These are phyloP conservation scores for Ciconia maguari DNA, from an alignment of 2,113 vertebrate genomes.

Conservation along the genomic window DNA sequence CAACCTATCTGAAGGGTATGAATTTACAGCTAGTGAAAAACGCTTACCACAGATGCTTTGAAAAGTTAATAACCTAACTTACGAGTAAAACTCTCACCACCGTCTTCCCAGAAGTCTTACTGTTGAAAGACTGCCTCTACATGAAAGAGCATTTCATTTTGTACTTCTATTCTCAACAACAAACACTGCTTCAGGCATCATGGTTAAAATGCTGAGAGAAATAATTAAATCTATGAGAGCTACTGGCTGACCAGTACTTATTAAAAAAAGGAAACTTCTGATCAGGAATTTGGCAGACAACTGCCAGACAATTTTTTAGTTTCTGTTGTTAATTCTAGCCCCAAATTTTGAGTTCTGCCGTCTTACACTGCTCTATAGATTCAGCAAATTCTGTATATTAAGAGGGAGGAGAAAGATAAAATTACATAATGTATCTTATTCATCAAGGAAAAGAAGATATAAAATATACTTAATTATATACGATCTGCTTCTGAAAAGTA, in stretches of 20 bases:
- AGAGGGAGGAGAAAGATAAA: neutral
- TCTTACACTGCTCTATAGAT: neutral
- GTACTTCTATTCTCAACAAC: neutral
- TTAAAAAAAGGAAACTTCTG: neutral
- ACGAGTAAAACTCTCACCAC: neutral
- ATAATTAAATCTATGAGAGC: neutral
- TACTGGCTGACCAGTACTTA: neutral
- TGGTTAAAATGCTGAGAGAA: neutral
- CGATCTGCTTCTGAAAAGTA: neutral
- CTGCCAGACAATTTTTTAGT: neutral
- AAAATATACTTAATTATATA: neutral
- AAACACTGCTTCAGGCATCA: neutral
- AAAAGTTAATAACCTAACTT: neutral
- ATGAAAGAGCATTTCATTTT: neutral
- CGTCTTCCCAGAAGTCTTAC: neutral
- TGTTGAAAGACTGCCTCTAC: neutral
- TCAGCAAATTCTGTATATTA: neutral
- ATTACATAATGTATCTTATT: neutral
- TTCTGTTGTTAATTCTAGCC: neutral
- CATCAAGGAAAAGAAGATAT: neutral
- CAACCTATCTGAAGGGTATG: neutral
- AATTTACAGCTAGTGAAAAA: neutral
- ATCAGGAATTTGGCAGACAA: neutral
- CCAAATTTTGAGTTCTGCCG: neutral
- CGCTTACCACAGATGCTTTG: neutral